Base-by-base conservation (phyloP, 1,140 invertebrate genomes). In the Calycopis cecrops region DNA sequence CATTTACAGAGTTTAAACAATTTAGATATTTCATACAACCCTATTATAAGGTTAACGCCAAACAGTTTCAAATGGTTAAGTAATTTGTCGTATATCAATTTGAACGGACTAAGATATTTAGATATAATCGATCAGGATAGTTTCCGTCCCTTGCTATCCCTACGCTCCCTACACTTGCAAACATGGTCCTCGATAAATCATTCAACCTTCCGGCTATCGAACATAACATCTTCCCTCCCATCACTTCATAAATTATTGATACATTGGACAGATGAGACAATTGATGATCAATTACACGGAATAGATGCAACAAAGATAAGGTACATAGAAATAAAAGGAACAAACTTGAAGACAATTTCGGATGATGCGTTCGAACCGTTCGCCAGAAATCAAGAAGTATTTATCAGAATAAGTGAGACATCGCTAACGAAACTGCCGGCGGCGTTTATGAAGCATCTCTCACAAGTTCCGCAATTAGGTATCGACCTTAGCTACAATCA, bases 401-500 rank as follows among this genome's bases (percentile, higher is more conserved):
- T 92, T 59, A 88, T 96, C 7, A 90, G 91, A 71, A 95, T 97
- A 54, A 92, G 91, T 37, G 90, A 92, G 61, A 96, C 95, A 1
- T 90, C 91, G 40, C 90, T 96, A 9, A 90, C 91, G 53, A 92
- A 93, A 70, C 79, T 97, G 52, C 95, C 95, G 21, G 89, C 92
- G 0, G 92, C 93, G 48, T 91, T 96, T 52, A 94, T 97, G 79
- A 89, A 92, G 11, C 90, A 92, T 47, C 88, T 97, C 59, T 91
- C 94, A 9, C 91, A 92, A 75, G 90, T 95, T 55, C 92, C 94
- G 0, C 93, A 95, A 74, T 89, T 96, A n/a, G 92, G 93, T 3
- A 87, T 97, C 42, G 95, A 96, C 75, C 88, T 96, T 42, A 92
- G 94, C 60, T 90, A 94, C 70, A 97, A 97, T 88, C 91, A 93